Base-by-base conservation (phyloP, 2,797 vertebrate species). In the Mus minutoides region DNA sequence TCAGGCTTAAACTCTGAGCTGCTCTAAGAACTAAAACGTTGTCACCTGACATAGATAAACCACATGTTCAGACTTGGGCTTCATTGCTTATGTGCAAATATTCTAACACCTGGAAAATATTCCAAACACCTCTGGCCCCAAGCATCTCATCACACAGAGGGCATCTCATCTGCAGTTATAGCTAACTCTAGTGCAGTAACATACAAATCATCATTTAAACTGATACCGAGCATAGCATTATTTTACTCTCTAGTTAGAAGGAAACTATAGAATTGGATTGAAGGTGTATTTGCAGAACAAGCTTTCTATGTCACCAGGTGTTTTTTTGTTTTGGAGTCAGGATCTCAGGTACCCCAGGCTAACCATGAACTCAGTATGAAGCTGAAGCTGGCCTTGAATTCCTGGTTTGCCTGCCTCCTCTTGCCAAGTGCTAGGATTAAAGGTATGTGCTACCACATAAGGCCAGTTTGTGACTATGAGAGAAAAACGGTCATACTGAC, bases 61-160 rank as follows among this genome's bases (percentile, higher is more conserved):
- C 56, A 9, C 13, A 8, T 17, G 31, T 46, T 58, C 12, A 69
- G n/a, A 60, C 73, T 78, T 49, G 37, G 31, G 24, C 69, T 62
- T 40, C 37, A 29, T 52, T 71, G 85, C 34, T 24, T 31, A 77
- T 37, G 67, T 26, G 13, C 40, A 40, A 71, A 19, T 60, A 78
- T 67, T 71, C 49, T 14, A 94, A 91, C 37, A 69, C 24, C n/a
- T 69, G 58, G 43, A 89, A 84, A n/a, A 10, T 75, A 71, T 71
- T 60, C 71, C 60, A 78, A 69, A 43, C 2, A 26, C 56, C 24
- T 16, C 60, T 86, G 34, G 49, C 37, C 60, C 31, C 7, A 37
- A 77, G 71, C 58, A 46, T 85, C 69, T 54, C 17, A 69, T 54
- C 17, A 69, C 10, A 83, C 31, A 67, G 46, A 67, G 14, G n/a